Percentiles rank a stretch among this genome's conserved stretches.
These are phyloP conservation scores for Pseudorectes ferrugineus DNA, from an alignment of 2,113 vertebrate species.

Conservation along the genomic window DNA sequence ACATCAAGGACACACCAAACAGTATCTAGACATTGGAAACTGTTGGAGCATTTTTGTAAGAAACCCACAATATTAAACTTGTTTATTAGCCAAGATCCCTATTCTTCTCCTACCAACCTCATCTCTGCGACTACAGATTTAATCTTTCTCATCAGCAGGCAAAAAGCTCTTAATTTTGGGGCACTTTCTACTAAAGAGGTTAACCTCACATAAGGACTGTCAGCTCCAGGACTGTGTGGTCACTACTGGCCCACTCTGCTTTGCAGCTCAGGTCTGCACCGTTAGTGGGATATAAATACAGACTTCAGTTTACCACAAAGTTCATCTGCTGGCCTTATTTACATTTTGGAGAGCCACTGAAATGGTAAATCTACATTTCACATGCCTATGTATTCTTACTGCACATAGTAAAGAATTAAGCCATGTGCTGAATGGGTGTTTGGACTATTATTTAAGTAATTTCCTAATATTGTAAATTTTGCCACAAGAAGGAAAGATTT, in stretches of 20 bases:
- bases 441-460: background rate
- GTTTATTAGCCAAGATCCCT: background rate
- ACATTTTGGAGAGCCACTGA: background rate
- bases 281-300: background rate
- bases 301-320: background rate
- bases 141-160: background rate
- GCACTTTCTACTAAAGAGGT: background rate
- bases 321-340: background rate
- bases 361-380: background rate
- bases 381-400: background rate
- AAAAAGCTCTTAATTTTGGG: background rate
- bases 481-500: background rate
- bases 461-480: background rate
- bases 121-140: background rate
- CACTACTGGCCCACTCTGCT: background rate
- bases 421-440: background rate
- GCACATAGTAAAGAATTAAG: background rate
- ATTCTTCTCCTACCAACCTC: background rate
- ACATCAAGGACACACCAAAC: background rate
- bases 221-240: background rate
- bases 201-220: background rate
- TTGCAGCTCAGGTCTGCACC: background rate
- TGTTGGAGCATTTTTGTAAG: background rate
- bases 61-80: background rate
- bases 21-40: background rate